These are phyloP conservation scores for Papio anubis DNA, from an alignment of 2,113 vertebrate species.

Conservation along the genomic window DNA sequence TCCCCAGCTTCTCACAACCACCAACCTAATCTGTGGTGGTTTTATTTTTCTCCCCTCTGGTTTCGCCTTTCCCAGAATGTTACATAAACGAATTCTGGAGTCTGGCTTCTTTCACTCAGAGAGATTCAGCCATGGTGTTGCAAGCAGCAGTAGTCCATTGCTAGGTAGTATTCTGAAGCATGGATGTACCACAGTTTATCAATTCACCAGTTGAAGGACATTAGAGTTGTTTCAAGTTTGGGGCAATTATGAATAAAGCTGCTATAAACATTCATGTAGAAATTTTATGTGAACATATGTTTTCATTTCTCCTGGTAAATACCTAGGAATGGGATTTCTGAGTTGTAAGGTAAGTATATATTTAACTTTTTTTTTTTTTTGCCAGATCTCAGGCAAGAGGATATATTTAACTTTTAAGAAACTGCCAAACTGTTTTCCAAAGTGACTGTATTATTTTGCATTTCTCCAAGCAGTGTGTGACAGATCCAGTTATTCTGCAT, in stretches of 20 bases:
- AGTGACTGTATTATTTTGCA: not conserved
- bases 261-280: not conserved
- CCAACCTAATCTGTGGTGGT: not conserved
- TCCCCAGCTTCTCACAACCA: not conserved
- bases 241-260: not conserved
- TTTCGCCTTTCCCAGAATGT: conserved; percentile 24
- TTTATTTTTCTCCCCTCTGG: not conserved
- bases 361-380: not conserved
- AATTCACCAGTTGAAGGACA: not conserved
- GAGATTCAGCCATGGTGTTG: not conserved
- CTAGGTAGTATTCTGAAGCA: not conserved
- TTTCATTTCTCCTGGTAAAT: conserved; percentile 5
- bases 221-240: not conserved
- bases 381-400: too few relatives aligned
- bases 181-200: not conserved
- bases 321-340: conserved; percentile 35
- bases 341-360: conserved; percentile 1
- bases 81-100: not conserved
- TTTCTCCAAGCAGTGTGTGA: not conserved
- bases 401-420: conserved; percentile 38
- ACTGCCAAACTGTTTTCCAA: not conserved
- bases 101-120: not conserved
- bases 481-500: not conserved
- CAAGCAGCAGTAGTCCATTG: not conserved
- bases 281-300: not conserved